Evolutionary conservation across 2,113 vertebrate genomes (phyloP), one percentile per base, ranked within the genome.

Genomic region (Malurus alboscapulatus): DNA sequence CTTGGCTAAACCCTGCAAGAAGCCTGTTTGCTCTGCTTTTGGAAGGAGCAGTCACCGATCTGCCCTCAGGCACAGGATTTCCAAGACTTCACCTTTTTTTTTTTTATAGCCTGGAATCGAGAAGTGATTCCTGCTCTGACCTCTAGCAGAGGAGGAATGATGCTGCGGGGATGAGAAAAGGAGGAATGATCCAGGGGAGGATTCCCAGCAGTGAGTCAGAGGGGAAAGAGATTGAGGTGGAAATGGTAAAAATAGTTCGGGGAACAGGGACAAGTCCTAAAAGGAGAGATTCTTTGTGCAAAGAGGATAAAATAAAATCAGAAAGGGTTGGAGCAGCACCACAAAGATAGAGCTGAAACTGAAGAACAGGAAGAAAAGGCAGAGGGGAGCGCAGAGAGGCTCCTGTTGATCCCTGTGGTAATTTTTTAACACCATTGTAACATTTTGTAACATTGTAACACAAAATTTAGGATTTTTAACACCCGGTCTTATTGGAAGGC

Each of bases 121-220:
- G 61, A 91, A 65, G 34, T 4, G 63, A 42, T 69, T 76, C 3
- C 2, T 61, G 57, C 42, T 87, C 62, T 74, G 84, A 76, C 73
- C 76, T 95, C 86, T 69, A 68, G 66, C 76, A 90, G 76, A 76
- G 51, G 45, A 80, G 47, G 18, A 84, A 34, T 63, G 80, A 78
- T 0, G 5, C 53, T 32, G 47, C 44, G 44, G 30, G 67, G 69
- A 78, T 2, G 27, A 74, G 76, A 53, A 30, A 84, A 71, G 66
- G 48, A 87, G 59, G 77, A 80, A 54, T 44, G 67, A 89, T 83
- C 55, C 77, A 69, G 84, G 84, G 59, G 84, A 94, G 93, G 89
- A 87, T 95, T 94, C 93, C 92, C 87, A 92, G 75, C 78, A 96
- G 81, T 91, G 88, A 95, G 91, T 94, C 86, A 85, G 74, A 88